Base-by-base conservation (phyloP, 2,888 invertebrate genomes). In the Acrobeloides nanus region DNA sequence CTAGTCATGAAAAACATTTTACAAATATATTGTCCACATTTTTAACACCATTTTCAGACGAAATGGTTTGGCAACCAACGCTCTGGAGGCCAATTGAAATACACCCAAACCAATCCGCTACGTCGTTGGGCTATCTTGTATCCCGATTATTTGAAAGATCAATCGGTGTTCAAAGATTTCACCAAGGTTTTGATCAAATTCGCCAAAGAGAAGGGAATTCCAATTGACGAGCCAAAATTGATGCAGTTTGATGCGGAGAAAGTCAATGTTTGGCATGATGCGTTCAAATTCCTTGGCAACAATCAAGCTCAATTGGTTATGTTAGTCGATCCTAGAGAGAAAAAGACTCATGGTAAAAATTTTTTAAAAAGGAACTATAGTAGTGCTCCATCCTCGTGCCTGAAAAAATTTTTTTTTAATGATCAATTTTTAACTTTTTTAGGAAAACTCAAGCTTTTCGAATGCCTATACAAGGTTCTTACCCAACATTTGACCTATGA, bases 401-500 rank as follows among this genome's bases (percentile, higher is more conserved):
- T n/a, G n/a, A n/a, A n/a, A n/a, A n/a, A n/a, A n/a, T n/a, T n/a
- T n/a, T n/a, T n/a, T n/a, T n/a, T n/a, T n/a, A n/a, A n/a, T n/a
- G n/a, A n/a, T n/a, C n/a, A n/a, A n/a, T n/a, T n/a, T n/a, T n/a
- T n/a, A n/a, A n/a, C 8, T 38, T 17, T n/a, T 20, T 2, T 7
- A 45, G 46, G 35, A n/a, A 17, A 18, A 4, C 42, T 55, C 27
- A 55, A 55, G 32, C 40, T 46, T 25, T 57, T 31, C 38, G 56
- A 55, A 27, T 41, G 48, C 21, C 18, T 42, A 8, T 55, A 34
- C 45, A 39, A 51, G 15, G 25, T 55, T n/a, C 38, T 52, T 10
- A 52, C 52, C 6, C 52, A 52, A n/a, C 52, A 52, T 23, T 35
- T 52, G 18, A 57, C 40, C 24, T 10, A 31, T 12, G 49, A 49